Base-by-base conservation (phyloP, 2,113 vertebrate species). In the Cyanistes caeruleus region DNA sequence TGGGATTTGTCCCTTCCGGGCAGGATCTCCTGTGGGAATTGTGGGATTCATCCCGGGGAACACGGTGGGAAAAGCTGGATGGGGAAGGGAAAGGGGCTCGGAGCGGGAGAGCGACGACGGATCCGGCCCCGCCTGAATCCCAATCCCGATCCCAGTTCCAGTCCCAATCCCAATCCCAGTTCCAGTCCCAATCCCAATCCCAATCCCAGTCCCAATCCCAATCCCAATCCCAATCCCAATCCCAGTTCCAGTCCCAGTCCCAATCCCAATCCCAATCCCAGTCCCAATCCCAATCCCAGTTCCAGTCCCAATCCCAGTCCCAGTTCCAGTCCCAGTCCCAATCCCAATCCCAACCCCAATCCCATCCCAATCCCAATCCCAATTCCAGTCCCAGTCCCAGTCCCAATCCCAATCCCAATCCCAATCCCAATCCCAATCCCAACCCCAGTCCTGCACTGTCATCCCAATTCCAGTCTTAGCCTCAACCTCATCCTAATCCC, bases 71-170 rank as follows among this genome's bases (percentile, higher is more conserved):
- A 24, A 37, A 17, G 23, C 25, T 0, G 24, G 24, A 60, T 17
- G 58, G n/a, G 56, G 10, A 33, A 23, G 20, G 33, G 33, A 23
- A n/a, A n/a, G 18, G 7, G 20, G 13, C 8, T 2, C 1, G 6
- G 33, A 56, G 56, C 2, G 33, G 33, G n/a, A 59, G 15, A 25
- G 58, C 0, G 7, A 8, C 0, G 10, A 25, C 15, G 23, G n/a
- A 37, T 17, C 23, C 15, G 2, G 23, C 58, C 14, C 22, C 7
- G 15, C n/a, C 56, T 13, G 23, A 49, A 49, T 49, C 23, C 48
- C 23, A 56, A 49, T 52, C 27, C 51, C 48, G 13, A 30, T 28
- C 4, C 28, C 52, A 11, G 30, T 13, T 16, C 18, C 30, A 49
- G 24, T 49, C 23, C 48, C 23, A 56, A 49, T 52, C 27, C 51